phyloP scores from a whole-genome alignment of 2,113 vertebrate genomes.

The Halichoerus grypus region DNA sequence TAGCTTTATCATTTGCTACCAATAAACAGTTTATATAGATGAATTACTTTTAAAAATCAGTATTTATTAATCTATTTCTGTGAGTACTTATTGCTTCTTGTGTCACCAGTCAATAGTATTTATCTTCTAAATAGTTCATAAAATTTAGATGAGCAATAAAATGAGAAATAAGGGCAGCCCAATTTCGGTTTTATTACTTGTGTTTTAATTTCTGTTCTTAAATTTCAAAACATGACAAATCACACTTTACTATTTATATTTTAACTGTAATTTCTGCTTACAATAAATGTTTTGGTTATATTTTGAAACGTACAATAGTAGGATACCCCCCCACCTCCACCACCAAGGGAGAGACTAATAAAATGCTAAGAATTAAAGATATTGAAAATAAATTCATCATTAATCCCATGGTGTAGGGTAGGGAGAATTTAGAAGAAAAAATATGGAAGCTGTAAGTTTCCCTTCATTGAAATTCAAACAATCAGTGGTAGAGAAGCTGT shows the following conservation, averaged over 20 bases:
- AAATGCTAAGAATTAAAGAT: conserved; percentile 1
- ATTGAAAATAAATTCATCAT: not conserved
- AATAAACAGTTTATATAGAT: conserved; percentile 40
- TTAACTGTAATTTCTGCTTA: not conserved
- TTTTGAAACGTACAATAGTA: not conserved
- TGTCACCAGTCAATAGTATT: conserved; percentile 66
- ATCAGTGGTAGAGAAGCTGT: not conserved
- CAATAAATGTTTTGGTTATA: not conserved
- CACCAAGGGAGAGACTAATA: not conserved
- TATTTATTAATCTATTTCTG: conserved; percentile 64
- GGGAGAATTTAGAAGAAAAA: not conserved
- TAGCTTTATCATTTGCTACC: conserved; percentile 18
- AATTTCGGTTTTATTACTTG: not conserved
- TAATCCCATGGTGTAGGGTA: not conserved
- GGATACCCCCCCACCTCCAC: too few relatives aligned
- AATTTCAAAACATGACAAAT: not conserved
- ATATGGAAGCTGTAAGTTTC: not conserved
- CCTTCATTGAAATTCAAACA: not conserved
- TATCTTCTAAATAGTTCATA: conserved; percentile 67
- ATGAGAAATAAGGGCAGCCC: not conserved
- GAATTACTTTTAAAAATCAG: conserved; percentile 47
- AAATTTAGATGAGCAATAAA: conserved; percentile 57
- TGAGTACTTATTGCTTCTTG: conserved; percentile 32
- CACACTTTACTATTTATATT: not conserved
- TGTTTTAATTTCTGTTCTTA: not conserved